These are phyloP conservation scores for Volucella inanis DNA, from an alignment of 2,888 invertebrate species.

Conservation along the genomic window DNA sequence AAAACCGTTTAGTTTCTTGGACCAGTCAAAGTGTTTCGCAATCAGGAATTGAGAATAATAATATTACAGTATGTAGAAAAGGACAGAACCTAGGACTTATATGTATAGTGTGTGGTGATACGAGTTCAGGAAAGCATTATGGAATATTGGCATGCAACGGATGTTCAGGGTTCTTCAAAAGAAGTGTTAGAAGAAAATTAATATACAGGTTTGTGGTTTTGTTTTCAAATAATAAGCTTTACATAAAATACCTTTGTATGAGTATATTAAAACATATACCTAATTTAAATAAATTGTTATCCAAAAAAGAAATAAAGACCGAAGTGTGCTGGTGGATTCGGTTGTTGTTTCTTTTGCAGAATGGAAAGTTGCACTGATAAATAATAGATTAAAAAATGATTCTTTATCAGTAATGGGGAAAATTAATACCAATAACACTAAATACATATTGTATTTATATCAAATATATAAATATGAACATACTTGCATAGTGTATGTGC, in stretches of 20 bases:
- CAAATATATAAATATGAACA: too few species aligned
- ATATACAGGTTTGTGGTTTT: conserved; percentile 93
- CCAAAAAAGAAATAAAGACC: too few species aligned
- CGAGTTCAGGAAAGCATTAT: conserved; percentile 98
- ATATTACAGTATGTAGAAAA: conserved; percentile 81
- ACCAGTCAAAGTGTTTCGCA: conserved; percentile 80
- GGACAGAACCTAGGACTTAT: conserved; percentile 89
- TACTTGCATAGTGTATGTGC: too few species aligned
- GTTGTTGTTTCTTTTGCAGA: too few species aligned
- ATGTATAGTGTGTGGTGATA: conserved; percentile 98
- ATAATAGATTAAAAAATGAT: too few species aligned
- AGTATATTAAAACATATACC: background rate
- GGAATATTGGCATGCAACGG: conserved; percentile 99
- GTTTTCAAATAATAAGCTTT: background rate
- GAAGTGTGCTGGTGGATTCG: too few species aligned
- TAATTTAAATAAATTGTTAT: background rate
- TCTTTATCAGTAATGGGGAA: too few species aligned
- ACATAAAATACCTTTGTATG: background rate
- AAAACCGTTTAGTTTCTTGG: conserved; percentile 81
- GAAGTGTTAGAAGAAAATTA: conserved; percentile 96
- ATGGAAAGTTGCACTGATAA: too few species aligned
- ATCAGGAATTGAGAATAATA: conserved; percentile 75
- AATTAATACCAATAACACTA: too few species aligned
- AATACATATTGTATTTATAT: too few species aligned
- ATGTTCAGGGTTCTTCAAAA: conserved; percentile 99